Evolutionary conservation across 1,140 invertebrate genomes (phyloP).

Genomic region (Cecropterus lyciades): DNA sequence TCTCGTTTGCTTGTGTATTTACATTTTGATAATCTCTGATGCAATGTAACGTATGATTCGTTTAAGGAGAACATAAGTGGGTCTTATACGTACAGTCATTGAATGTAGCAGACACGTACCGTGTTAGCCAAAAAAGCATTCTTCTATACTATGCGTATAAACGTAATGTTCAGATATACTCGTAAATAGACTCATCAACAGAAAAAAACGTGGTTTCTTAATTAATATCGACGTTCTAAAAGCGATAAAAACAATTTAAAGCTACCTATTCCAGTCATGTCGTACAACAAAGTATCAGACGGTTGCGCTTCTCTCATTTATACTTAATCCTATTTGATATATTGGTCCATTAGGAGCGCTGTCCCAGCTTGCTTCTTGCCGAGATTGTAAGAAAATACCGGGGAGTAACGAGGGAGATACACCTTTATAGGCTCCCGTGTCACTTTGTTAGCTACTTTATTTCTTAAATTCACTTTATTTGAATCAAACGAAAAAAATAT

Average conservation of each 20-base stretch:
- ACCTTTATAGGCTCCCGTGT: slow-evolving; percentile 59
- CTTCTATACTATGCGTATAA: no score
- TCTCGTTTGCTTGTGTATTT: not conserved
- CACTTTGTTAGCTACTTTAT: slow-evolving; percentile 43
- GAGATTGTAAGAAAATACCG: slow-evolving; percentile 70
- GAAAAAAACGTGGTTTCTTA: slow-evolving; percentile 5
- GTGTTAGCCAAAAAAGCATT: no score
- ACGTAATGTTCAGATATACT: no score
- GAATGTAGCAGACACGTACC: no score
- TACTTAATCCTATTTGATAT: slow-evolving; percentile 79
- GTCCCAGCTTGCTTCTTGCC: slow-evolving; percentile 56
- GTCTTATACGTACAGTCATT: no score
- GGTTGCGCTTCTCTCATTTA: slow-evolving; percentile 69
- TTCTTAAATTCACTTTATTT: slow-evolving; percentile 34
- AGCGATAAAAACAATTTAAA: slow-evolving; percentile 47
- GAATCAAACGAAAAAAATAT: slow-evolving; percentile 1
- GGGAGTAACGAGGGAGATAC: slow-evolving; percentile 57
- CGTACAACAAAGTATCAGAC: slow-evolving; percentile 68
- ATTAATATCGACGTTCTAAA: slow-evolving; percentile 4
- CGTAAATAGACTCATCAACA: no score
- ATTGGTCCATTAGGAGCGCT: slow-evolving; percentile 73
- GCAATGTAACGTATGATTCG: no score
- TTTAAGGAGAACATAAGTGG: no score
- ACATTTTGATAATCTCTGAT: not conserved
- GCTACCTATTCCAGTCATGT: slow-evolving; percentile 64